Evolutionary conservation across 2,888 invertebrate genomes (phyloP), one percentile per base, ranked within the genome.

Genomic region (Tetanocera ferruginea): DNA sequence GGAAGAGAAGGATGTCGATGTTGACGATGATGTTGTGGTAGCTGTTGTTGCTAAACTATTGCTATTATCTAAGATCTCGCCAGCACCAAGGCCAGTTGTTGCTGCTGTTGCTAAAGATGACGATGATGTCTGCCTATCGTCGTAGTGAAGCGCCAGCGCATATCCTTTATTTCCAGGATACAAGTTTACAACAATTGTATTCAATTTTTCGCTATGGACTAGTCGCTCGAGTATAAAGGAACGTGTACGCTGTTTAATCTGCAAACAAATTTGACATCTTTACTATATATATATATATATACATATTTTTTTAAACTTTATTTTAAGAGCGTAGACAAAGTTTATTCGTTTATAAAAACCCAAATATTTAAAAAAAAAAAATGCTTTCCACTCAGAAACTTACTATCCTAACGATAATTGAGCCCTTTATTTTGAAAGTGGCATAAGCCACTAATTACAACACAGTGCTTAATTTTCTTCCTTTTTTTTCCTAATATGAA

Each of bases 161-260:
- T 96, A 97, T 84, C 97, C 97, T 90, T 97, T 96, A 91, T 96
- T 96, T 77, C 95, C 96, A 79, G 97, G 95, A 91, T 97, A 96
- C 85, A 98, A 92, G 91, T 97, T 98, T 85, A 98, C 92, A 86
- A 97, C 95, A 87, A 98, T 91, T 82, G 96, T 97, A 89, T 96
- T 96, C 85, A 97, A 92, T 89, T 94, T 94, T 90, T 97, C 97
- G 87, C 93, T 93, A 87, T 94, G 93, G 87, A 97, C 94, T 86
- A 97, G 91, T 90, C 96, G 95, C 88, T 96, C 95, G 90, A 98
- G 91, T 84, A 97, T 92, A 90, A 94, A 93, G 81, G 94, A 94
- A 86, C 93, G 88, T 52, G 86, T 87, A n/a, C 89, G 87, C 69
- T 89, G 87, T 79, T 88, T 89, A 25, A 89, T 84, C 90, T 90